phyloP scores from a whole-genome alignment of 2,113 vertebrate species.

The Malaclemys terrapin region DNA sequence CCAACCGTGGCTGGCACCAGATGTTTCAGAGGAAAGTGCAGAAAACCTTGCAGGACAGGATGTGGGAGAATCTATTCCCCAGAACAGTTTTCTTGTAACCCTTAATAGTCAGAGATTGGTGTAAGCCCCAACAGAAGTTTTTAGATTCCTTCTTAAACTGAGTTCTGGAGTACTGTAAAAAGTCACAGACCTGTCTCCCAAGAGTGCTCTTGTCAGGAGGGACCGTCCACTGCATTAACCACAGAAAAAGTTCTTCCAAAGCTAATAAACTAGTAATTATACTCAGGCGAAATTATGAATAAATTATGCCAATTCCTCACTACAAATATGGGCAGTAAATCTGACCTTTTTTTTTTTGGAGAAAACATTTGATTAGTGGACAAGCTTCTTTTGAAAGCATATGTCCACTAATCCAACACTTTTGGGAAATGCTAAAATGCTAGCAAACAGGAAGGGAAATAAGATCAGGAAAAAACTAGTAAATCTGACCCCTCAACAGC shows the following conservation, averaged over 20 bases:
- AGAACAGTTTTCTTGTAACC: background rate
- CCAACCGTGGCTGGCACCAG: fast-evolving
- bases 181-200: background rate
- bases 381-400: background rate
- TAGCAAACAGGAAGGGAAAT: background rate
- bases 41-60: background rate
- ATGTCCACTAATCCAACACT: background rate
- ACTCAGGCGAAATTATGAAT: background rate
- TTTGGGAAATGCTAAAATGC: background rate
- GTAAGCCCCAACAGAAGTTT: background rate
- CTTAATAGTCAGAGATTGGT: background rate
- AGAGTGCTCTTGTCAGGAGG: background rate
- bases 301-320: background rate
- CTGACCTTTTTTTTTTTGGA: background rate
- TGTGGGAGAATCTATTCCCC: background rate
- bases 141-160: background rate
- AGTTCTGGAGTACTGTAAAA: background rate
- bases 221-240: background rate
- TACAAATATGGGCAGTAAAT: background rate
- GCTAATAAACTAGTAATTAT: background rate
- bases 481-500: background rate
- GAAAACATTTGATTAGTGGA: background rate
- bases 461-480: background rate
- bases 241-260: background rate
- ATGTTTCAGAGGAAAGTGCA: background rate